Evolutionary conservation across 2,113 vertebrate genomes (phyloP).

Genomic region (Ciconia boyciana): DNA sequence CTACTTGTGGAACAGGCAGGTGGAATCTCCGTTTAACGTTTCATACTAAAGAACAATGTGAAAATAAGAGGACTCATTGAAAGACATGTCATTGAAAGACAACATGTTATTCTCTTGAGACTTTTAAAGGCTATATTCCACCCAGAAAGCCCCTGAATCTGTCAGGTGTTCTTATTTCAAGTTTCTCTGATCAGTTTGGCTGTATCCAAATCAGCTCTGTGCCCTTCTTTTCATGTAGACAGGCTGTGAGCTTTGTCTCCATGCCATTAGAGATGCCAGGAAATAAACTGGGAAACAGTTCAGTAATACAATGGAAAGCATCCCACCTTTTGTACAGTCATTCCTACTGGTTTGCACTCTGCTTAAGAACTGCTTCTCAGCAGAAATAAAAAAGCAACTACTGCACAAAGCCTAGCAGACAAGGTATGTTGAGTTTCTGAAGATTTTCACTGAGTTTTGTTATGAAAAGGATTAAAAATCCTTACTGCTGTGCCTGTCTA

Average conservation of each 20-base stretch:
- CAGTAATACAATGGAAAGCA: neutral
- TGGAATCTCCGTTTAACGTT: conserved; percentile 25
- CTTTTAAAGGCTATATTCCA: neutral
- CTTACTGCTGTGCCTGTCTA: neutral
- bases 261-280: neutral
- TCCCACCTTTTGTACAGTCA: neutral
- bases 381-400: neutral
- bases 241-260: neutral
- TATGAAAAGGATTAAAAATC: neutral
- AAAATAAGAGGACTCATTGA: conserved; percentile 32
- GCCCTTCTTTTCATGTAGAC: neutral
- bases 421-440: neutral
- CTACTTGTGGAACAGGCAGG: conserved; percentile 52
- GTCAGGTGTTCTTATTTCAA: neutral
- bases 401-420: neutral
- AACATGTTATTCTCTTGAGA: neutral
- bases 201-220: neutral
- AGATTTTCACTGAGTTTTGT: neutral
- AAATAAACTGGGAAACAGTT: neutral
- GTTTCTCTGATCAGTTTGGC: neutral
- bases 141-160: neutral
- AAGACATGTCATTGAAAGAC: neutral
- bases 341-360: neutral
- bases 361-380: neutral
- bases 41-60: conserved; percentile 30